Evolutionary conservation across 1,140 invertebrate species (phyloP).

Genomic region (Globodera ellingtonae): DNA sequence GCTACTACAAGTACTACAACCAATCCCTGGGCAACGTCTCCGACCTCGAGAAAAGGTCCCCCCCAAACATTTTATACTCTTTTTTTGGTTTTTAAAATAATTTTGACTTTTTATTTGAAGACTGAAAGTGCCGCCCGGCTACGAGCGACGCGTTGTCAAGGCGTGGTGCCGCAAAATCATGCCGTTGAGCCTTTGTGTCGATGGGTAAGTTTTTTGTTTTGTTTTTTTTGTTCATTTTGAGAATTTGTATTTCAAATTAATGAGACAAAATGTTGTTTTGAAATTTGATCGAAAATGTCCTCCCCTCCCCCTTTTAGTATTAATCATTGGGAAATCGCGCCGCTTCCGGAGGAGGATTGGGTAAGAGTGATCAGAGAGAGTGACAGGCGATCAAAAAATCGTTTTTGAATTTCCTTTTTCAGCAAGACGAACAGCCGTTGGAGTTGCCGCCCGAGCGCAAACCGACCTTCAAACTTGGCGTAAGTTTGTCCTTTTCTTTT

Average conservation of each 20-base stretch:
- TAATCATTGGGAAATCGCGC: constrained; percentile 3
- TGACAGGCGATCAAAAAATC: not conserved
- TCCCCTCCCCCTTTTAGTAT: not conserved
- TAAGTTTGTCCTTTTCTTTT: not conserved
- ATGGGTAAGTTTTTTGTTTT: not conserved
- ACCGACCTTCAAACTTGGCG: not conserved
- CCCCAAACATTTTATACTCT: not conserved
- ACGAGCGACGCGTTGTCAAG: constrained; percentile 13
- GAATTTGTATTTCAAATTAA: not conserved
- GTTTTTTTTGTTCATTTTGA: no score
- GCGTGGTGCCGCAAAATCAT: not conserved
- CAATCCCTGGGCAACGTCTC: not conserved
- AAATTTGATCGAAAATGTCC: not conserved
- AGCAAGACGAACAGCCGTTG: not conserved
- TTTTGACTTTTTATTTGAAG: not conserved
- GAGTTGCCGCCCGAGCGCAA: not conserved
- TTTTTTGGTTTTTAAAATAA: not conserved
- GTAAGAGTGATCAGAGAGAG: not conserved
- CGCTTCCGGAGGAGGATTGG: not conserved
- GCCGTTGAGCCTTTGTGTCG: not conserved
- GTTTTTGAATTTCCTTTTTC: not conserved
- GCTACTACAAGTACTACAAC: not conserved
- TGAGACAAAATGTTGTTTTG: not conserved
- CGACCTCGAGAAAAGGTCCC: not conserved
- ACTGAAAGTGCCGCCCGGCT: constrained; percentile 26